Percentiles rank a stretch among this genome's conserved stretches.
Conservation (phyloP, 2,888 invertebrate species). For the Tenodera sinensis region DNA sequence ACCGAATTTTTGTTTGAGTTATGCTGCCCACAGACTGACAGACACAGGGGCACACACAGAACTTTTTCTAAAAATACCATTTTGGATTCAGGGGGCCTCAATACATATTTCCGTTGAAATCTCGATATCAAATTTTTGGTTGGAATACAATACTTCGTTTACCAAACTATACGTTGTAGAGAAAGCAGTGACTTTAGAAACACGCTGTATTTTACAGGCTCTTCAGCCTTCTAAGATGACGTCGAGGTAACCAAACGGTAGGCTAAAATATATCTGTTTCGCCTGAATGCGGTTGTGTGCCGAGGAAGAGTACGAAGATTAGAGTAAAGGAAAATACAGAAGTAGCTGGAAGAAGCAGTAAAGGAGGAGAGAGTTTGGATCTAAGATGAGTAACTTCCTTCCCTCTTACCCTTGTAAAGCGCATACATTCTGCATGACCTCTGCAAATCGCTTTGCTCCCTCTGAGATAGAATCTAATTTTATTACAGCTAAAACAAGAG, state of each 20-base stretch:
- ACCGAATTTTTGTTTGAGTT: too few species aligned
- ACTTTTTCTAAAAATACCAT: too few species aligned
- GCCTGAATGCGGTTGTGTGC: not conserved
- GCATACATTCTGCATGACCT: not conserved
- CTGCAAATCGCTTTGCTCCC: not conserved
- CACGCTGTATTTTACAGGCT: too few species aligned
- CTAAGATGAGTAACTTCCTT: not conserved
- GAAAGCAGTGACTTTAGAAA: too few species aligned
- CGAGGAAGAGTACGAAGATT: not conserved
- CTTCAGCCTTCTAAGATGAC: too few species aligned
- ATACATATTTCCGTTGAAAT: too few species aligned
- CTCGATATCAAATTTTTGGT: too few species aligned
- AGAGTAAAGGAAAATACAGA: not conserved
- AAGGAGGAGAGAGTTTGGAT: not conserved
- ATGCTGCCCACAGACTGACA: too few species aligned
- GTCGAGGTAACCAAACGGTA: not conserved
- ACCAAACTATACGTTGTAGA: too few species aligned
- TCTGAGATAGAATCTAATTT: not conserved
- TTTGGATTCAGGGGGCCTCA: too few species aligned
- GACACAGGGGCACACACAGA: too few species aligned
- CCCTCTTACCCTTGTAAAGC: not conserved
- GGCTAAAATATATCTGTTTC: not conserved
- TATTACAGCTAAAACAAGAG: not conserved
- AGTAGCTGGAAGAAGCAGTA: not conserved
- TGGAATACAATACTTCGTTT: too few species aligned